Evolutionary conservation across 1,140 invertebrate species (phyloP), one percentile per base, ranked within the genome.

Genomic region (Battus philenor): DNA sequence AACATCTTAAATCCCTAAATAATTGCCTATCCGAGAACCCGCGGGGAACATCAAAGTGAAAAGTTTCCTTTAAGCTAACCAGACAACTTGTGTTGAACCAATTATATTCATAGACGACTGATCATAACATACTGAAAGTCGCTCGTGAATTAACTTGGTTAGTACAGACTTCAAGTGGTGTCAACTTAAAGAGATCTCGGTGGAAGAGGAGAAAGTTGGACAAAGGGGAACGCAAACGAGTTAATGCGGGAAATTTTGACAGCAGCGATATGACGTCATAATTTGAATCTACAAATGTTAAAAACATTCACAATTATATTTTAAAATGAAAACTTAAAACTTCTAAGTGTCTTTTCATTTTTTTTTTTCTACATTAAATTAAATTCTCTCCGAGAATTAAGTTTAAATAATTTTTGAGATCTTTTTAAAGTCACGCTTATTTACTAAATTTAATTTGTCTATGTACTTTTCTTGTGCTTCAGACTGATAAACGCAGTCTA

Each of bases 91-190:
- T 53, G 44, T 4, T 13, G 39, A 33, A 51, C 54, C 67, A 70
- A 70, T 73, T 69, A 70, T 73, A 68, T 70, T 73, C 54, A 64
- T 70, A 73, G 67, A 66, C 59, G 64, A 55, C 45, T 68, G 65
- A 65, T 59, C 59, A 46, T 49, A 54, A 65, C 44, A 63, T 57
- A 49, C 47, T 51, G 45, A 55, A 57, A 58, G 57, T 59, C 39
- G 36, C 47, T 47, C 47, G 50, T 32, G 13, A 29, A 16, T 30
- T 44, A 12, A 11, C 13, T 32, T 13, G 10, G n/a, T 47, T 26
- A 38, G 32, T 20, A 20, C 2, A 20, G 24, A 27, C 24, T 27
- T 27, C 2, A 15, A 13, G 11, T 20, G 20, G 4, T 6, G 10
- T 11, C 16, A 34, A 18, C 20, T 26, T 32, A 32, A 9, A 17